phyloP scores from a whole-genome alignment of 2,113 vertebrate species.

The Engraulis encrasicolus region DNA sequence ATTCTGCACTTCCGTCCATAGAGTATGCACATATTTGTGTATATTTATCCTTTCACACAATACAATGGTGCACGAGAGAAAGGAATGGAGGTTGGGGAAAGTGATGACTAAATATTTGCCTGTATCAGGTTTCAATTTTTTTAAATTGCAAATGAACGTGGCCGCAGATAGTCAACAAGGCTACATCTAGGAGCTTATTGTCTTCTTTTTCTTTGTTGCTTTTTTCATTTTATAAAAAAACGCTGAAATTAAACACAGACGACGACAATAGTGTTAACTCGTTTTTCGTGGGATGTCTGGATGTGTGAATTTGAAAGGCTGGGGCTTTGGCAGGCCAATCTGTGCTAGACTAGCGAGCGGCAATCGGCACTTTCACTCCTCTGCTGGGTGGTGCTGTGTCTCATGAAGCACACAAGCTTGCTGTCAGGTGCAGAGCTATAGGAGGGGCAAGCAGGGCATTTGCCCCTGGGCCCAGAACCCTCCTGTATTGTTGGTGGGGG shows the following conservation, averaged over 20 bases:
- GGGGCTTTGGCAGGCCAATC: background rate
- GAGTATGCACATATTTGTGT: no score
- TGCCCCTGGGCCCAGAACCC: no score
- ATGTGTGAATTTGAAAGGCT: background rate
- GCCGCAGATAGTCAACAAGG: background rate
- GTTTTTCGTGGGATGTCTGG: background rate
- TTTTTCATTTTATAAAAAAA: background rate
- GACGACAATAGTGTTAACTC: background rate
- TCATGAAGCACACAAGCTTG: background rate
- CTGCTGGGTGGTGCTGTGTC: background rate
- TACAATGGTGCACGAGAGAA: background rate
- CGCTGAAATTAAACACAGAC: background rate
- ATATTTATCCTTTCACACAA: no score
- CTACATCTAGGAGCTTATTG: background rate
- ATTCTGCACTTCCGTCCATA: no score
- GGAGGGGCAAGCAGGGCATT: no score
- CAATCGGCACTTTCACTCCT: background rate
- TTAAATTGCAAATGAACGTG: background rate
- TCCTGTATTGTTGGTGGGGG: no score
- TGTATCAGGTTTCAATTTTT: background rate
- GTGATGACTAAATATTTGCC: slow-evolving; percentile 1
- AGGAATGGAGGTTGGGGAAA: background rate
- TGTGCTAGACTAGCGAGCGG: background rate
- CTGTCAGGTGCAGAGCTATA: no score
- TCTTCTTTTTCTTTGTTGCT: no score